Base-by-base conservation (phyloP, 1,140 invertebrate species). In the Drosophila malerkotliana region DNA sequence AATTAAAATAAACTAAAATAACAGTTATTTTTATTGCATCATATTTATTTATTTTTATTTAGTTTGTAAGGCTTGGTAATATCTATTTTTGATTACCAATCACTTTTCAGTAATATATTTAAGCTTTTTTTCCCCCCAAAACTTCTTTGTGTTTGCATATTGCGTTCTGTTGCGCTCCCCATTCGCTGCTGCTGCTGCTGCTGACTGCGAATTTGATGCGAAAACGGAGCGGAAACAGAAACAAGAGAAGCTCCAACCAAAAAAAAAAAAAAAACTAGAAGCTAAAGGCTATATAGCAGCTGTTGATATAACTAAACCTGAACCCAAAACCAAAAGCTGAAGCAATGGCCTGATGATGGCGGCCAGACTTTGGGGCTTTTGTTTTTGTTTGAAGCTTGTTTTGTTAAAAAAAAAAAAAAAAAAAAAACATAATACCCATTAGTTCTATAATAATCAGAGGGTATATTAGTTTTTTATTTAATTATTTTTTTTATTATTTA, bases 141-240 rank as follows among this genome's bases (percentile, higher is more conserved):
- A 18, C 30, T 45, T 48, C 62, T 69, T 69, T 68, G 51, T 56
- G 18, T 67, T 68, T 69, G 41, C 62, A 37, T 69, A 69, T 55
- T 69, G 49, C 48, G 18, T 69, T 67, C 21, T 12, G 44, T 12
- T 58, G 26, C 24, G 26, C 4, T 26, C 10, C 14, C 10, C 14
- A 18, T 26, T 61, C 10, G 14, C 32, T 54, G 48, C 26, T 28
- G 26, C 5, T 21, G 21, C 21, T 21, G 28, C 53, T 57, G 18
- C 18, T 18, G 18, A 18, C 18, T 18, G 62, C 24, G 30, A 66
- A 67, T 47, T 8, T 12, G 2, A 66, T 37, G 21, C 14, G 10
- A 37, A 54, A 66, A 30, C 10, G 24, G 5, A 52, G 47, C 24
- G 34, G n/a, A 14, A 61, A 44, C 14, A 21, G 14, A 61, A 53